Evolutionary conservation across 2,797 vertebrate genomes (phyloP).

Genomic region (Acanthiza pusilla): DNA sequence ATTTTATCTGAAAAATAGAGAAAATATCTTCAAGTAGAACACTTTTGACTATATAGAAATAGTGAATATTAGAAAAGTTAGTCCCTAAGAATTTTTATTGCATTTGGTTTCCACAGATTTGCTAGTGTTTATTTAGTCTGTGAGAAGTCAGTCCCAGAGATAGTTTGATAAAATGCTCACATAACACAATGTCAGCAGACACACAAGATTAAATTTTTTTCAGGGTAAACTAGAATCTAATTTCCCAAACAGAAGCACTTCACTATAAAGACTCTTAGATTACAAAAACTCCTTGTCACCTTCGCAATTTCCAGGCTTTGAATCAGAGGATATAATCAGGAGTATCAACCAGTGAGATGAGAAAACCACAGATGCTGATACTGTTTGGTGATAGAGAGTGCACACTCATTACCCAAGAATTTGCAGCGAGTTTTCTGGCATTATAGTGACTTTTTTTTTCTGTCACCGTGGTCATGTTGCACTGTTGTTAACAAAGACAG

Average conservation of each 20-base stretch:
- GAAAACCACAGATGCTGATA: neutral
- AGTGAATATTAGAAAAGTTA: neutral
- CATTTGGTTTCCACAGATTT: neutral
- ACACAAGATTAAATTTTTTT: neutral
- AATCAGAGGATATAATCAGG: neutral
- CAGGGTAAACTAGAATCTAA: neutral
- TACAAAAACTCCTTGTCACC: neutral
- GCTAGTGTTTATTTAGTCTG: neutral
- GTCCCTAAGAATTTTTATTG: neutral
- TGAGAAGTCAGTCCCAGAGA: neutral
- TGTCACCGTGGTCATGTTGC: neutral
- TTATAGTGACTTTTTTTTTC: neutral
- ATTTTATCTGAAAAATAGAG: neutral
- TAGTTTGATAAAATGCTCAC: neutral
- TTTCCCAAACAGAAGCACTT: neutral
- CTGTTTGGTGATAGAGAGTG: neutral
- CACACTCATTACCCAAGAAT: neutral
- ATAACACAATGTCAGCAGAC: neutral
- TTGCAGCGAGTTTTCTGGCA: neutral
- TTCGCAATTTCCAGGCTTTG: neutral
- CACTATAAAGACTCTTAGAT: neutral
- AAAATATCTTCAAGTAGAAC: neutral
- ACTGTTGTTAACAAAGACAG: neutral
- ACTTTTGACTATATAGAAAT: neutral
- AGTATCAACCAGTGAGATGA: neutral